Evolutionary conservation across 2,797 vertebrate genomes (phyloP).

Genomic region (Lagocephalus sceleratus): DNA sequence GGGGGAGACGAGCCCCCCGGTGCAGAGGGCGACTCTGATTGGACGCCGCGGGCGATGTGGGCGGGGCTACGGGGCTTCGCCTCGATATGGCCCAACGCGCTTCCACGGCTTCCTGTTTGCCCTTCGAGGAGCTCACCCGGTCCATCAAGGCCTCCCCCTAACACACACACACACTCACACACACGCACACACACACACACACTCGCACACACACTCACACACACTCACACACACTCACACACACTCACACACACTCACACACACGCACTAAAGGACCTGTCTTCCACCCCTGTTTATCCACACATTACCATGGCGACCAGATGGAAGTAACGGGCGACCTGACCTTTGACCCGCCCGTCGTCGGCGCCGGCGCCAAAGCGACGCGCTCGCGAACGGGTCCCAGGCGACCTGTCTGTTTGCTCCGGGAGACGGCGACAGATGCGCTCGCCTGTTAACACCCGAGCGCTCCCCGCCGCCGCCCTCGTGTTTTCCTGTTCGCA

Average conservation of each 20-base stretch:
- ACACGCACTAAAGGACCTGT: too few species aligned
- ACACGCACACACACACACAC: neutral
- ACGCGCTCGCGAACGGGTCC: too few species aligned
- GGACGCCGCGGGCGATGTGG: too few species aligned
- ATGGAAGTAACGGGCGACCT: neutral
- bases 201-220: neutral
- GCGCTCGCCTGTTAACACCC: conserved; percentile 15
- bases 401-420: too few species aligned
- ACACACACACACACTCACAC: conserved; percentile 1
- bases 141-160: neutral
- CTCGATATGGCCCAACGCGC: too few species aligned
- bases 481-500: conserved; percentile 13
- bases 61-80: too few species aligned
- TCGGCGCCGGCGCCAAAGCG: too few species aligned
- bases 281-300: conserved; percentile 5
- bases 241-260: neutral
- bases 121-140: too few species aligned
- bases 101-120: too few species aligned
- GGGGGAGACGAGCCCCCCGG: too few species aligned
- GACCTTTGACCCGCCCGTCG: conserved; percentile 16
- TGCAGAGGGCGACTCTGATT: conserved; percentile 26
- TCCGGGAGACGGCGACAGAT: neutral
- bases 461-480: conserved; percentile 12
- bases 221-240: neutral
- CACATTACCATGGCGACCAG: neutral